Conservation (phyloP, 2,888 invertebrate genomes). For the Agrenia bidenticulata region DNA sequence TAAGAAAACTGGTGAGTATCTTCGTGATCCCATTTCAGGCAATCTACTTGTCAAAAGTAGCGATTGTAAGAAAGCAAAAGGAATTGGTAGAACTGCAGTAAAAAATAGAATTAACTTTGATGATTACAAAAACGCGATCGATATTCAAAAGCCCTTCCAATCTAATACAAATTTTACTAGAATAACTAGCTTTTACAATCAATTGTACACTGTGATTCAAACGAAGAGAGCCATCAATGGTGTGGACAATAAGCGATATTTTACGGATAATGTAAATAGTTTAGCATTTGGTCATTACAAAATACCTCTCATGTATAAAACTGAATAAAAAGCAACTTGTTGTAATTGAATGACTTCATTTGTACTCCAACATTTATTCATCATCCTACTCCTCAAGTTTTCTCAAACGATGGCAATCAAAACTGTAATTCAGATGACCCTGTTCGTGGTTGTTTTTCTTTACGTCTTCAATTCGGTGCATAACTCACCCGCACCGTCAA, state of each 20-base stretch:
- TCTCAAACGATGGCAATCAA: too few relatives aligned
- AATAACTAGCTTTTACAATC: constrained; percentile 16
- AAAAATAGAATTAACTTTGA: constrained; percentile 11
- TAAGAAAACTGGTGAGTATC: too few relatives aligned
- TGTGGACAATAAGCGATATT: constrained; percentile 28
- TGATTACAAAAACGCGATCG: not conserved
- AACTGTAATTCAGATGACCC: too few relatives aligned
- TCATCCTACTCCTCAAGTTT: too few relatives aligned
- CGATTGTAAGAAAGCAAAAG: constrained; percentile 25
- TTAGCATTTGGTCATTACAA: constrained; percentile 30
- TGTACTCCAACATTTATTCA: too few relatives aligned
- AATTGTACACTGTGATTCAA: constrained; percentile 11
- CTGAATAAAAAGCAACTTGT: not conserved
- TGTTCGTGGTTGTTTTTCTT: too few relatives aligned
- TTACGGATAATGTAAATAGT: not conserved
- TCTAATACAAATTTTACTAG: not conserved
- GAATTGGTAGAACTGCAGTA: constrained; percentile 17
- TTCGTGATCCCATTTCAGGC: too few relatives aligned
- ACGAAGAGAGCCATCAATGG: constrained; percentile 20
- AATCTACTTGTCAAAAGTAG: not conserved
- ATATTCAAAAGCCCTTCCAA: too few relatives aligned
- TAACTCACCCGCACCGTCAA: too few relatives aligned
- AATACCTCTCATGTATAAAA: constrained; percentile 11
- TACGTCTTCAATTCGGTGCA: too few relatives aligned
- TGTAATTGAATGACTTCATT: too few relatives aligned